Base-by-base conservation (phyloP, 2,797 vertebrate species). In the Rhincodon typus region DNA sequence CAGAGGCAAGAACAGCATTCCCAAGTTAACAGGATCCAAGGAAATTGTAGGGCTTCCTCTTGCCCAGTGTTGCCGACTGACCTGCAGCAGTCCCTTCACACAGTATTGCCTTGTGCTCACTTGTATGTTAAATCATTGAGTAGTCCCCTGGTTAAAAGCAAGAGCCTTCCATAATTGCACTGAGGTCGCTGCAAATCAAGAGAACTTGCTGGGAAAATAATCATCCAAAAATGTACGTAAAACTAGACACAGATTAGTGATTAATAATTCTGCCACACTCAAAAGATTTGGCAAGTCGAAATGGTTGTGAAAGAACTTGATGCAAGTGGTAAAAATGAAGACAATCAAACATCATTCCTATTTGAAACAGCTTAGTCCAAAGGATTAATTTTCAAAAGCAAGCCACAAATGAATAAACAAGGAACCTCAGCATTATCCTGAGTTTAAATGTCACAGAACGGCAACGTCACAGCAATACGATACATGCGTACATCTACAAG, bases 391-490 rank as follows among this genome's bases (percentile, higher is more conserved):
- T 62, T 30, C 57, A 88, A 62, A 67, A 93, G 38, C 69, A 0
- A 93, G 23, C n/a, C 90, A 42, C 21, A 4, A 69, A 23, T 23
- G 88, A 66, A 19, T 66, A 91, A 66, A 69, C 69, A n/a, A 93
- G 38, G 69, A 69, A 93, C 21, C 23, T 10, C 12, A 25, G 34
- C 67, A 38, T 38, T 12, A 69, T 38, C 1, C 21, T 42, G 21
- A 66, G n/a, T 93, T 27, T 93, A 93, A 69, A 93, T 69, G 90
- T 93, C 66, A 91, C 34, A 67, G 88, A 66, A 38, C 19, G 66
- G 62, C 7, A 93, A 69, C 38, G 13, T 93, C 25, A 42, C 62
- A 42, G 69, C 69, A 69, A 93, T 69, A 62, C 57, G 57, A 62
- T 62, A 13, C 57, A 62, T 10, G 57, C 57, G 13, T 62, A 62